Conservation (phyloP, 2,113 vertebrate species). For the Macrotus californicus region DNA sequence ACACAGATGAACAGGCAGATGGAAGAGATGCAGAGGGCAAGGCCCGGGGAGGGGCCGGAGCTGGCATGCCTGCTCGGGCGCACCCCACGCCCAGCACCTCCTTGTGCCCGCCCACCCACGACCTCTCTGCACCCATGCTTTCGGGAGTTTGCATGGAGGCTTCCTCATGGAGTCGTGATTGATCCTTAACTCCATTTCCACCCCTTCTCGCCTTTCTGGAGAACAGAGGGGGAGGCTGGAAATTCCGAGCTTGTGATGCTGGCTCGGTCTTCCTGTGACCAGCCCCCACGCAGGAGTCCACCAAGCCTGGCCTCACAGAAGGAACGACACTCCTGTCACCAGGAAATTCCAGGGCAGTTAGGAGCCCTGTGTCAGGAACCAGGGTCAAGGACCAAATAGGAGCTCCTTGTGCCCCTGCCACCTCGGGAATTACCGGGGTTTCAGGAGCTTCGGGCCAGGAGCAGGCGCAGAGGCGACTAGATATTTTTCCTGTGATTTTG, state of each 20-base stretch:
- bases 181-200: not conserved
- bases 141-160: fast-evolving
- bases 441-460: not conserved
- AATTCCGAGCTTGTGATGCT: not conserved
- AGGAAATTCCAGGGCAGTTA: no score
- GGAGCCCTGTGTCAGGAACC: not conserved
- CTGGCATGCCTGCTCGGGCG: fast-evolving
- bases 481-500: not conserved
- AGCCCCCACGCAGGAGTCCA: not conserved
- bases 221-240: not conserved
- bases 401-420: not conserved
- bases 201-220: not conserved
- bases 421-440: not conserved
- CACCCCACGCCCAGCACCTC: not conserved
- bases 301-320: not conserved
- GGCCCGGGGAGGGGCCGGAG: not conserved
- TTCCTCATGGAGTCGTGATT: not conserved
- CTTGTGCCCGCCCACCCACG: not conserved
- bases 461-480: not conserved
- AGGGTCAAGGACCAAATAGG: not conserved
- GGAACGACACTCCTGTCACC: not conserved
- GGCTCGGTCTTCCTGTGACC: not conserved
- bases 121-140: not conserved
- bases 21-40: not conserved
- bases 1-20: not conserved